Conservation (phyloP, 2,113 vertebrate species). For the Morone saxatilis region DNA sequence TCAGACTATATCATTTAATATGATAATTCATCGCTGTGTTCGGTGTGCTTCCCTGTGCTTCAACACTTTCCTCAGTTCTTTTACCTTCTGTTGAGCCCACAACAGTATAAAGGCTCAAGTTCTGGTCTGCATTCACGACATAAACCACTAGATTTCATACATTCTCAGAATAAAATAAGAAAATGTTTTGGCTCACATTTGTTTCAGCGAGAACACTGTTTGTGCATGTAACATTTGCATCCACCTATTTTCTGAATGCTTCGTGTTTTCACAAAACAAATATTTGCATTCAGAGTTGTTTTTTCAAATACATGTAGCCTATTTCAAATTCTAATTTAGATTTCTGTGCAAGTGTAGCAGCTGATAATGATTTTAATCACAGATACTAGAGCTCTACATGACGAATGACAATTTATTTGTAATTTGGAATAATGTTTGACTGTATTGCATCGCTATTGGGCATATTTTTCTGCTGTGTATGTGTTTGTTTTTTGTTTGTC, state of each 20-base stretch:
- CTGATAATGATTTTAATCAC: background rate
- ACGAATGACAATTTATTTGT: background rate
- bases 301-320: background rate
- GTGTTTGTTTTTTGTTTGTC: slow-evolving; percentile 4
- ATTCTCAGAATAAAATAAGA: slow-evolving; percentile 1
- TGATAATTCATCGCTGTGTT: slow-evolving; percentile 3
- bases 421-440: slow-evolving; percentile 15
- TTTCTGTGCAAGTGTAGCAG: slow-evolving; percentile 9
- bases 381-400: background rate
- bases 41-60: slow-evolving; percentile 13
- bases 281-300: background rate
- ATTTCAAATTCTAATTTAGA: slow-evolving; percentile 8
- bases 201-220: background rate
- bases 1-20: background rate
- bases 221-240: slow-evolving; percentile 21
- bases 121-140: slow-evolving; percentile 2
- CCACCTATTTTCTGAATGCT: background rate
- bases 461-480: background rate
- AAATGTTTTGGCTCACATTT: slow-evolving; percentile 13
- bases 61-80: slow-evolving; percentile 6
- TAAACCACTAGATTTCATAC: slow-evolving; percentile 17
- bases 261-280: slow-evolving; percentile 8
- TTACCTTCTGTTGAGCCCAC: background rate
- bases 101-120: slow-evolving; percentile 20
- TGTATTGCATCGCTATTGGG: background rate